Base-by-base conservation (phyloP, 2,113 vertebrate genomes). In the Typhlomys cinereus region DNA sequence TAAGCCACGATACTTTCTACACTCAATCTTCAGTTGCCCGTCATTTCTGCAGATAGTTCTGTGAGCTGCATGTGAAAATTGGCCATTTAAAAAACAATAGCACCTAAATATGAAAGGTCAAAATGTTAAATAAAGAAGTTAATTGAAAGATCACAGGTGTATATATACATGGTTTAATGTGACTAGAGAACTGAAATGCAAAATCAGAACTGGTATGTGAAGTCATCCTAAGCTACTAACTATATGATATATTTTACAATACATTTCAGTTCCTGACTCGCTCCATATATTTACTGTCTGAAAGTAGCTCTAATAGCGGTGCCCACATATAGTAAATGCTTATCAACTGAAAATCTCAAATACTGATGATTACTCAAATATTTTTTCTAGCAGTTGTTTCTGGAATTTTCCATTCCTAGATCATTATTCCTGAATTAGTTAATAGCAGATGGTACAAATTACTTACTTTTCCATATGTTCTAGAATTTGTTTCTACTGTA, bases 381-480 rank as follows among this genome's bases (percentile, higher is more conserved):
- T 62, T 92, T 92, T n/a, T 93, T 87, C 79, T 78, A 71, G 39
- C 71, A 83, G 69, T 59, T 88, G 41, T 59, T 93, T 89, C 91
- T 91, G 29, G 44, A 85, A 82, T 75, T 67, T 79, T 89, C 90
- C 31, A 70, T 81, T 54, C 27, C 39, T 92, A 73, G 41, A 84
- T 76, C 78, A 90, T 85, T 93, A 86, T 70, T 95, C 67, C 64
- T 82, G 57, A 85, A 78, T 91, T 94, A 81, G 66, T 93, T 14
- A 90, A 75, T 23, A 62, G n/a, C 46, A 93, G 88, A 93, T 88
- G 48, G 52, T 71, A 87, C 4, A 76, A 46, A 80, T 73, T 36
- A 88, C 76, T 95, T 82, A 39, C 64, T 93, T 95, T 95, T 93
- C 71, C 74, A 91, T 75, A 95, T 96, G 86, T 90, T 83, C 88